Conservation (phyloP, 2,888 invertebrate genomes). For the Nebria brevicollis region DNA sequence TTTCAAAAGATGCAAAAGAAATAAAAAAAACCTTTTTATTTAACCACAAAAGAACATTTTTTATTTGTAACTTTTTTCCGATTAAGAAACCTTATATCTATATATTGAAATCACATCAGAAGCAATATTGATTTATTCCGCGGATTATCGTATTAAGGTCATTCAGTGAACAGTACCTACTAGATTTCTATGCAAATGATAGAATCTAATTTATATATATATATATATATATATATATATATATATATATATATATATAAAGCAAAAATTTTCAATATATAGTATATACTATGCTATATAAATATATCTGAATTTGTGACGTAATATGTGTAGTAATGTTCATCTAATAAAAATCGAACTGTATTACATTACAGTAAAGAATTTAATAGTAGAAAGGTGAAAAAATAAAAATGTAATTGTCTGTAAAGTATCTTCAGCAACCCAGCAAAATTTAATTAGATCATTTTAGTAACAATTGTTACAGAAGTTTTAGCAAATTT, state of each 20-base stretch:
- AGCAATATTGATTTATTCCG: constrained; percentile 39
- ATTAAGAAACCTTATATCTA: constrained; percentile 41
- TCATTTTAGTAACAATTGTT: not conserved
- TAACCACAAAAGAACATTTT: constrained; percentile 27
- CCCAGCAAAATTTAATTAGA: not conserved
- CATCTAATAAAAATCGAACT: too few relatives aligned
- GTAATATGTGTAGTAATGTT: too few relatives aligned
- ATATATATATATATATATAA: too few relatives aligned
- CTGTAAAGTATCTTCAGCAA: not conserved
- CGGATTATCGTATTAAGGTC: constrained; percentile 40
- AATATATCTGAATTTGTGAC: too few relatives aligned
- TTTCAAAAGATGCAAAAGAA: constrained; percentile 5
- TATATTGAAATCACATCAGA: constrained; percentile 39
- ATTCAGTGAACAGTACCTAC: constrained; percentile 32
- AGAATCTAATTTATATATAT: not conserved
- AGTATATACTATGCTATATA: too few relatives aligned
- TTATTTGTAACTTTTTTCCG: constrained; percentile 32
- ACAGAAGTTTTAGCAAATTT: not conserved
- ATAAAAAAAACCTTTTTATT: constrained; percentile 24
- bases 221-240: not conserved
- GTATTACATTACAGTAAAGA: too few relatives aligned
- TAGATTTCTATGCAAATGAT: not conserved
- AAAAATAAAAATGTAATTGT: not conserved
- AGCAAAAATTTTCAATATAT: too few relatives aligned
- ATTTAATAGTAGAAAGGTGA: not conserved